Evolutionary conservation across 2,113 vertebrate species (phyloP), one percentile per base, ranked within the genome.

Genomic region (Physeter macrocephalus): DNA sequence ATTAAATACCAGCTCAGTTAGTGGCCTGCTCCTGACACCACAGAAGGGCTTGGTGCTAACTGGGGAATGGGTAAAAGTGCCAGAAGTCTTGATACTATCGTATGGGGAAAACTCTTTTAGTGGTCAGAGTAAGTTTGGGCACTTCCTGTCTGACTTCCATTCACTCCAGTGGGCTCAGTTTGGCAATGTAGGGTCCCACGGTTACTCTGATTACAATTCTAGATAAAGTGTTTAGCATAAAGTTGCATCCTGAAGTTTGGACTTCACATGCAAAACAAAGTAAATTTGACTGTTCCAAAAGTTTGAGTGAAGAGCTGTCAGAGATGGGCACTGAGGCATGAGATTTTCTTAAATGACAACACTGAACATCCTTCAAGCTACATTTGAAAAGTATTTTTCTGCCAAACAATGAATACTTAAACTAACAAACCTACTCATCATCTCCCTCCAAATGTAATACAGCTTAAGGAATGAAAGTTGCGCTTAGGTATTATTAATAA

Each of bases 401-500:
- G 66, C 74, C 88, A 89, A 91, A 97, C 85, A 93, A 92, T 87
- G 93, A 96, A 93, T 71, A 94, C 91, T 92, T 95, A 96, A 93
- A 72, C 69, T 61, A 69, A 90, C 92, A 95, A 92, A 92, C 71
- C 83, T 86, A 90, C n/a, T 90, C 91, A 72, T 95, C 85, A 89
- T 82, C 91, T 80, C 61, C 69, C 43, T 92, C 92, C 64, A 90
- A 83, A 94, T 61, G 82, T 87, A 92, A 71, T 88, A 61, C 52
- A 20, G 13, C 74, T 74, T 94, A 96, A 96, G 80, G 31, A 86
- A 72, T 75, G 84, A 91, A 80, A 93, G 27, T 59, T 84, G 69
- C n/a, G 27, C 66, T 94, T 59, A 80, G 92, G 66, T 90, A 84
- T 95, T 93, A 93, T 97, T 97, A 97, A 97, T 96, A 97, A 97